These are phyloP conservation scores for Adoxophyes honmai DNA, from an alignment of 1,140 invertebrate species.

Conservation along the genomic window DNA sequence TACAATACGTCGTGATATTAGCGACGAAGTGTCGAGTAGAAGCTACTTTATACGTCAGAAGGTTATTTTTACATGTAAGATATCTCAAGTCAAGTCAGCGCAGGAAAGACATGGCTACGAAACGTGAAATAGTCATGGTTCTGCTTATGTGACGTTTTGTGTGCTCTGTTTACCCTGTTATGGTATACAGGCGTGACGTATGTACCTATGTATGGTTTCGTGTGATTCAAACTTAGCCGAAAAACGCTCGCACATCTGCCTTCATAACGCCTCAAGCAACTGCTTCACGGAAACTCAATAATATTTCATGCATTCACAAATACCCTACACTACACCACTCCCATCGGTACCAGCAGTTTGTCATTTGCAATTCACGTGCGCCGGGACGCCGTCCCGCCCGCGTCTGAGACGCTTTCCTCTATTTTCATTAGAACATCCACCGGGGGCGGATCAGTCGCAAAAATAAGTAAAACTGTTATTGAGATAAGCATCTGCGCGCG, in stretches of 20 bases:
- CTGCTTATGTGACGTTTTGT: too few relatives aligned
- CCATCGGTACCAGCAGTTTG: slow-evolving; percentile 17
- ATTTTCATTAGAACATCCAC: slow-evolving; percentile 68
- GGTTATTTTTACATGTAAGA: too few relatives aligned
- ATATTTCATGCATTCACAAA: slow-evolving; percentile 13
- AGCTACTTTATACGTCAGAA: too few relatives aligned
- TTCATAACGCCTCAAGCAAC: neutral
- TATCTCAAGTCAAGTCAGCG: too few relatives aligned
- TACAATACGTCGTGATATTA: too few relatives aligned
- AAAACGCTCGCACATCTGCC: neutral
- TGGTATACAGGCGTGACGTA: too few relatives aligned
- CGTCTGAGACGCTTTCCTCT: slow-evolving; percentile 44
- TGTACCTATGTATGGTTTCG: too few relatives aligned
- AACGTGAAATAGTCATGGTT: too few relatives aligned
- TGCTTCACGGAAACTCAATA: neutral
- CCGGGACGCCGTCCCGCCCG: neutral
- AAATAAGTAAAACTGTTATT: slow-evolving; percentile 78
- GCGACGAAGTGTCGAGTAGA: too few relatives aligned
- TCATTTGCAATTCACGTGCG: slow-evolving; percentile 18
- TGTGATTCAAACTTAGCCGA: neutral
- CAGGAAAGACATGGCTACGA: too few relatives aligned
- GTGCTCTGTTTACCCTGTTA: too few relatives aligned
- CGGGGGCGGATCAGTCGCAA: slow-evolving; percentile 65
- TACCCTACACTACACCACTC: neutral
- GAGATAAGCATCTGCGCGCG: slow-evolving; percentile 73